phyloP scores from a whole-genome alignment of 2,888 invertebrate species.

The Pollenia angustigena region DNA sequence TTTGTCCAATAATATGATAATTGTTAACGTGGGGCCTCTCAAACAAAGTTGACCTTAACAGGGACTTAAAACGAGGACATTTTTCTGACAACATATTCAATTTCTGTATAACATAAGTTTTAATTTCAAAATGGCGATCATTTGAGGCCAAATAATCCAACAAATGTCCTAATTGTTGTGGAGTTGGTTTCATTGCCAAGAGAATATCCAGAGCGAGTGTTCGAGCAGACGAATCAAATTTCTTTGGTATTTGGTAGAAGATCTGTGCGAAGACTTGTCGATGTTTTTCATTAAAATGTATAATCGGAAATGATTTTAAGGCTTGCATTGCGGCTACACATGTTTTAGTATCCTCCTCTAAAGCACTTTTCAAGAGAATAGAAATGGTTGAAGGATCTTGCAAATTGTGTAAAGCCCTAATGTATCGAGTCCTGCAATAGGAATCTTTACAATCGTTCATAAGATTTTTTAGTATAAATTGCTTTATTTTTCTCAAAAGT shows the following conservation, averaged over 20 bases:
- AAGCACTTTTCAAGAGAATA: constrained; percentile 86
- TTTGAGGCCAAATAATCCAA: constrained; percentile 85
- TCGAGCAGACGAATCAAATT: constrained; percentile 89
- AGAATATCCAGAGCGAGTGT: constrained; percentile 89
- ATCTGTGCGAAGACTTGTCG: constrained; percentile 85
- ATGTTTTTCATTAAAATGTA: constrained; percentile 82
- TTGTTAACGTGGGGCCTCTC: constrained; percentile 86
- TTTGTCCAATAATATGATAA: constrained; percentile 88
- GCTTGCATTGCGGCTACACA: constrained; percentile 89
- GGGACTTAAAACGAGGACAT: constrained; percentile 84
- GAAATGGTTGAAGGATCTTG: constrained; percentile 87
- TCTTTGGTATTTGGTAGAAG: constrained; percentile 86
- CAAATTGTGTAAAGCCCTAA: constrained; percentile 90
- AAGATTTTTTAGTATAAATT: constrained; percentile 81
- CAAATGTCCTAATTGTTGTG: constrained; percentile 85
- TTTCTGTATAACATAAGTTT: constrained; percentile 87
- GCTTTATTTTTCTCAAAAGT: constrained; percentile 71
- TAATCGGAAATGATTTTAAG: constrained; percentile 85
- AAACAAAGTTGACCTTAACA: constrained; percentile 84
- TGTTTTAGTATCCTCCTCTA: constrained; percentile 85
- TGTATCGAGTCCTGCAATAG: constrained; percentile 86
- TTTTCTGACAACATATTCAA: constrained; percentile 86
- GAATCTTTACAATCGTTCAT: constrained; percentile 85
- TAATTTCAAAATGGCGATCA: constrained; percentile 87
- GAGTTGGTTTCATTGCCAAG: constrained; percentile 86